Conservation (phyloP, 2,113 vertebrate species). For the Macrotis lagotis region DNA sequence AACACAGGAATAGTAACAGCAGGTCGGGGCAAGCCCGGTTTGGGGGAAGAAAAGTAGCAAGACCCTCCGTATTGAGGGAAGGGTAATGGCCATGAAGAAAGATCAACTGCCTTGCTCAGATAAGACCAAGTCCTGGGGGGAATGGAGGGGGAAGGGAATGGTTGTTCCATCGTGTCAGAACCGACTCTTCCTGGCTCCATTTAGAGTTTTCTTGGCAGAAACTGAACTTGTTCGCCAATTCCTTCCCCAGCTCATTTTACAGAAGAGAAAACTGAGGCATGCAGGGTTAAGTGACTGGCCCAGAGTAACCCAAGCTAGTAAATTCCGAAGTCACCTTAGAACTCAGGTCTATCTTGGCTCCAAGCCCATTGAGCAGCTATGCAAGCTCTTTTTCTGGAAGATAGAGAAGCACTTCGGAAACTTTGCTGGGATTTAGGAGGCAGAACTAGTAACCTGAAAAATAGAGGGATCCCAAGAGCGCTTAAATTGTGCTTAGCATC, state of each 20-base stretch:
- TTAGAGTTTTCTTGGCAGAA: not conserved
- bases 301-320: not conserved
- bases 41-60: not conserved
- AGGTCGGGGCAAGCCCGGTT: not conserved
- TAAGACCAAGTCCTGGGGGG: not conserved
- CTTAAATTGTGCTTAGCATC: not conserved
- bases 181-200: not conserved
- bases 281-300: not conserved
- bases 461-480: not conserved
- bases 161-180: not conserved
- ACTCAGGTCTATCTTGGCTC: not conserved
- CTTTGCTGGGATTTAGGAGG: not conserved
- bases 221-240: not conserved
- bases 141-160: too few relatives aligned
- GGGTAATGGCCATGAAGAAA: not conserved
- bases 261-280: not conserved
- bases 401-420: not conserved
- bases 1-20: not conserved
- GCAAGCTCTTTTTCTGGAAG: too few relatives aligned
- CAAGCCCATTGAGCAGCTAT: not conserved
- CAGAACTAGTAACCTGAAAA: not conserved
- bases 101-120: not conserved
- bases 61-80: not conserved
- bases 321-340: not conserved
- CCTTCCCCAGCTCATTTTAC: not conserved